Evolutionary conservation across 1,140 invertebrate genomes (phyloP), one percentile per base, ranked within the genome.

Genomic region (Drosophila jambulina): DNA sequence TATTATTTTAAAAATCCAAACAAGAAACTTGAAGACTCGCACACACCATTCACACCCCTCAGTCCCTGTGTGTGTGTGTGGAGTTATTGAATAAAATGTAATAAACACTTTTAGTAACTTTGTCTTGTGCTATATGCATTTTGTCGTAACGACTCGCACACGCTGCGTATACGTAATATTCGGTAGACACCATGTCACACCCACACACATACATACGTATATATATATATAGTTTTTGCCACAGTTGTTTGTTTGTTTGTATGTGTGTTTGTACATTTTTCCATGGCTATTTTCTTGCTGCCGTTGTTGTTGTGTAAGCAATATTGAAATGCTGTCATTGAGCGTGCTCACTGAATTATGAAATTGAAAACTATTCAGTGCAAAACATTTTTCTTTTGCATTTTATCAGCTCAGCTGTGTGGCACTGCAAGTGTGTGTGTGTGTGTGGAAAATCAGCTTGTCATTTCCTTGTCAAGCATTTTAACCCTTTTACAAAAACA

Each of bases 301-400:
- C 21, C 29, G 36, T 25, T 60, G 45, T 60, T 77, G 76, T 80
- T 77, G 78, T 69, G 76, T 77, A 78, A 78, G 80, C 78, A 80
- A 87, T 84, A 87, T 88, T 85, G 85, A 91, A 87, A 87, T 91
- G 71, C 87, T 87, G 88, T 88, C 88, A 84, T 84, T 88, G 78
- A 83, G 71, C 82, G 80, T 91, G 90, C 71, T 90, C 90, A 91
- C 69, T 91, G 85, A 91, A 90, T 90, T 91, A 91, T 91, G 90
- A 91, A 91, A 91, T 91, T 91, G 90, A 91, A 91, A 91, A 91
- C 79, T 91, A 85, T 91, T 90, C 79, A 85, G 75, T 76, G 81
- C 74, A 85, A 88, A 90, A 76, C 46, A 74, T 74, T 72, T 82
- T 86, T 82, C 75, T 82, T 56, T 86, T 69, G 79, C 64, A 87